Conservation (phyloP, 2,888 invertebrate genomes). For the Formica aserva region DNA sequence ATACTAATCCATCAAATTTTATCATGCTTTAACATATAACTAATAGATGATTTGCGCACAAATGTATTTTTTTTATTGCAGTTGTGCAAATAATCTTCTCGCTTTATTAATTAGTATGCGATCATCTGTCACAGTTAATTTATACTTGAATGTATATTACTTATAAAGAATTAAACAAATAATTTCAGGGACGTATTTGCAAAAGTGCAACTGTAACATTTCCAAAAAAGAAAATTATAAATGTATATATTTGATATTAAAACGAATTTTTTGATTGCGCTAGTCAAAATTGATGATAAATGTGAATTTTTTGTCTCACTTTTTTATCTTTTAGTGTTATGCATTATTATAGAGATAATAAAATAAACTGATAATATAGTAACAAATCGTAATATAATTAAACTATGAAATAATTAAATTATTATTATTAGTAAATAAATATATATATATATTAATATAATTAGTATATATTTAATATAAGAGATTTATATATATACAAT, state of each 20-base stretch:
- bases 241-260: background rate
- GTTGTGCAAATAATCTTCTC: conserved; percentile 5
- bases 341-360: conserved; percentile 11
- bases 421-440: background rate
- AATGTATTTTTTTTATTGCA: background rate
- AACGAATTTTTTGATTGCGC: background rate
- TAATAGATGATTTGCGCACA: conserved; percentile 2
- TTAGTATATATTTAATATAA: background rate
- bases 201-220: background rate
- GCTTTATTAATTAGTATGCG: background rate
- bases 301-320: background rate
- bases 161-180: background rate
- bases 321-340: background rate
- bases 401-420: background rate
- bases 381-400: background rate
- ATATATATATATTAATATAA: background rate
- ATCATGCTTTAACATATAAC: background rate
- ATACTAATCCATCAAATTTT: conserved; percentile 8
- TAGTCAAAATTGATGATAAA: conserved; percentile 6
- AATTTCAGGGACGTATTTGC: background rate
- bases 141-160: background rate
- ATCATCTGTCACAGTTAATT: background rate
- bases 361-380: background rate
- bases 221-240: background rate
- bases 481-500: background rate